Percentiles rank a stretch among this genome's conserved stretches.
Evolutionary conservation across 2,113 vertebrate species (phyloP).

Genomic region (Corynorhinus townsendii): DNA sequence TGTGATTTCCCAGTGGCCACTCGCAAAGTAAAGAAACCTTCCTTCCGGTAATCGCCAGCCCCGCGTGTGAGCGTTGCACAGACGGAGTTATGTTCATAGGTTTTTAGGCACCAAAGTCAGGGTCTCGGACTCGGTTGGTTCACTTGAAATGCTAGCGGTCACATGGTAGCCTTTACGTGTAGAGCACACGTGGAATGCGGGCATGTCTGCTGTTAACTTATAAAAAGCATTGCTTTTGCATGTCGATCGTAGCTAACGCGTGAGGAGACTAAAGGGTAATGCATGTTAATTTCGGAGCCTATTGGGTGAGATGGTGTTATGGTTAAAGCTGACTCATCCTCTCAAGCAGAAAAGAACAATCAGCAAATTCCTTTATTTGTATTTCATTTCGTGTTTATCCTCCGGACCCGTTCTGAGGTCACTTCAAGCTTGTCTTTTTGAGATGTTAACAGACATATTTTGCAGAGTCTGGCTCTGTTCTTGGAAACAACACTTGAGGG

Average conservation of each 20-base stretch:
- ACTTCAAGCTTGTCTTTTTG: constrained; percentile 4
- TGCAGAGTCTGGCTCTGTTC: neutral
- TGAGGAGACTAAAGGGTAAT: neutral
- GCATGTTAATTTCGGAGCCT: neutral
- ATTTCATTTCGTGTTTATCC: constrained; percentile 13
- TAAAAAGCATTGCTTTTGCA: neutral
- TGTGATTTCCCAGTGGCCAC: constrained; percentile 54
- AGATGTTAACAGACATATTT: neutral
- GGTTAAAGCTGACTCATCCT: constrained; percentile 41
- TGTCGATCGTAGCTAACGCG: neutral
- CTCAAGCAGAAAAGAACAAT: constrained; percentile 12
- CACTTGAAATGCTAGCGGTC: neutral
- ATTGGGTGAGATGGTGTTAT: constrained; percentile 22
- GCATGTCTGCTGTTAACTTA: neutral
- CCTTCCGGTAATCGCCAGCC: constrained; percentile 26
- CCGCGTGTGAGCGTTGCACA: constrained; percentile 15
- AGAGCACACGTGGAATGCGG: neutral
- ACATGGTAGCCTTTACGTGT: neutral
- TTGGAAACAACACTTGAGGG: constrained; percentile 13
- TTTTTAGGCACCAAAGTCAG: constrained; percentile 36
- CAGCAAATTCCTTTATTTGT: constrained; percentile 3
- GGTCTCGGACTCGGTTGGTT: neutral
- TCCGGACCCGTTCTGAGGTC: neutral
- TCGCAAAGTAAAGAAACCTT: constrained; percentile 64
- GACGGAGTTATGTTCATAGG: neutral